Evolutionary conservation across 2,888 invertebrate species (phyloP).

Genomic region (Gnatocerus cornutus): DNA sequence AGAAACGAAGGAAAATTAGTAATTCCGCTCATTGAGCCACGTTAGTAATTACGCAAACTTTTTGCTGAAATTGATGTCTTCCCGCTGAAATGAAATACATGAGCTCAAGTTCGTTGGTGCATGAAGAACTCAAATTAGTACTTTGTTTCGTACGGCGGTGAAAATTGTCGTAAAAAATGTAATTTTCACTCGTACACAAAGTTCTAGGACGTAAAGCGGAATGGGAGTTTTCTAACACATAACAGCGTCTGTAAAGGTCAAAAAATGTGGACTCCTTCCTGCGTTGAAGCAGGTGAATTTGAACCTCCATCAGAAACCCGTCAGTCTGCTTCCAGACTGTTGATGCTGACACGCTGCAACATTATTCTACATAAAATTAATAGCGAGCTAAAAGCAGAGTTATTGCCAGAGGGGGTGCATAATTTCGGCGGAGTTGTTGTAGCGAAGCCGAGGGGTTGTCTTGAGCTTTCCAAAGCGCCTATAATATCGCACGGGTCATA

Average conservation of each 20-base stretch:
- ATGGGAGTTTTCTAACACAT: background rate
- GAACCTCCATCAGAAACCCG: background rate
- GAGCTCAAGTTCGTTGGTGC: background rate
- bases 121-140: background rate
- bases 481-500: slow-evolving; percentile 35
- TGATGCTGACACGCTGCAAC: slow-evolving; percentile 9
- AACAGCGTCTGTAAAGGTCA: background rate
- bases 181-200: background rate
- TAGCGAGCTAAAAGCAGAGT: slow-evolving; percentile 15
- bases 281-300: background rate
- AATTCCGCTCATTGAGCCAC: background rate
- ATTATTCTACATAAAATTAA: slow-evolving; percentile 21
- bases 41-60: background rate
- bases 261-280: background rate
- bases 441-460: slow-evolving; percentile 22
- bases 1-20: background rate
- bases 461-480: slow-evolving; percentile 23
- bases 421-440: slow-evolving; percentile 13
- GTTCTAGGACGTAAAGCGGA: background rate
- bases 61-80: background rate
- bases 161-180: background rate
- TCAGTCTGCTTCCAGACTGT: background rate
- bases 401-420: slow-evolving; percentile 29
- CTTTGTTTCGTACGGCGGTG: background rate
- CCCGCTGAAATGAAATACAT: background rate